phyloP scores from a whole-genome alignment of 2,888 invertebrate species.

The Asteroscopus sphinx region DNA sequence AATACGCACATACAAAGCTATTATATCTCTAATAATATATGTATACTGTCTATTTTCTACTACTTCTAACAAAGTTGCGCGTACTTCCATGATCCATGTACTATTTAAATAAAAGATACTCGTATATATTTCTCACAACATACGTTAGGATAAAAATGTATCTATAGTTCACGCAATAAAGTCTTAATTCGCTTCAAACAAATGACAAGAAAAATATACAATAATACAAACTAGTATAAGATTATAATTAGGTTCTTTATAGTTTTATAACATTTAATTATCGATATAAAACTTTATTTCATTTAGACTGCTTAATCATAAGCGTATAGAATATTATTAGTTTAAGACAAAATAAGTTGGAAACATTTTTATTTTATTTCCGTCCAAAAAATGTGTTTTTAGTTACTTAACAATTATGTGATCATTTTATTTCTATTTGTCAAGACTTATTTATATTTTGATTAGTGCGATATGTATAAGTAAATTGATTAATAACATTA shows the following conservation, averaged over 20 bases:
- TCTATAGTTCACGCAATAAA: slow-evolving; percentile 28
- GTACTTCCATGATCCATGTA: slow-evolving; percentile 30
- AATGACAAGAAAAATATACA: slow-evolving; percentile 30
- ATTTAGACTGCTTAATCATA: slow-evolving; percentile 66
- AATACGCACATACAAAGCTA: too few relatives aligned
- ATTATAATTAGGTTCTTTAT: slow-evolving; percentile 60
- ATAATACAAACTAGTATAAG: slow-evolving; percentile 67
- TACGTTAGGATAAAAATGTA: slow-evolving; percentile 38
- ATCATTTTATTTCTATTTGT: slow-evolving; percentile 55
- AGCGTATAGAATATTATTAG: slow-evolving; percentile 55
- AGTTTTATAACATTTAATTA: slow-evolving; percentile 52
- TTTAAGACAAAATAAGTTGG: slow-evolving; percentile 33
- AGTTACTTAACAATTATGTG: slow-evolving; percentile 68
- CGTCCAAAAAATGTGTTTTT: slow-evolving; percentile 77
- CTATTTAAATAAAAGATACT: slow-evolving; percentile 29
- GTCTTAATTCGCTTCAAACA: slow-evolving; percentile 40
- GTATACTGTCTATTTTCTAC: not conserved
- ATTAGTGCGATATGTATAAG: not conserved
- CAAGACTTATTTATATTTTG: slow-evolving; percentile 16
- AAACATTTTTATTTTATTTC: slow-evolving; percentile 72
- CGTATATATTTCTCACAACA: slow-evolving; percentile 38
- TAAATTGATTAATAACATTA: too few relatives aligned
- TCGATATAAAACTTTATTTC: slow-evolving; percentile 56
- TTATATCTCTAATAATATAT: too few relatives aligned
- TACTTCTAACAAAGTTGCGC: not conserved